phyloP scores from a whole-genome alignment of 1,140 invertebrate species.

The Drosophila watanabei region DNA sequence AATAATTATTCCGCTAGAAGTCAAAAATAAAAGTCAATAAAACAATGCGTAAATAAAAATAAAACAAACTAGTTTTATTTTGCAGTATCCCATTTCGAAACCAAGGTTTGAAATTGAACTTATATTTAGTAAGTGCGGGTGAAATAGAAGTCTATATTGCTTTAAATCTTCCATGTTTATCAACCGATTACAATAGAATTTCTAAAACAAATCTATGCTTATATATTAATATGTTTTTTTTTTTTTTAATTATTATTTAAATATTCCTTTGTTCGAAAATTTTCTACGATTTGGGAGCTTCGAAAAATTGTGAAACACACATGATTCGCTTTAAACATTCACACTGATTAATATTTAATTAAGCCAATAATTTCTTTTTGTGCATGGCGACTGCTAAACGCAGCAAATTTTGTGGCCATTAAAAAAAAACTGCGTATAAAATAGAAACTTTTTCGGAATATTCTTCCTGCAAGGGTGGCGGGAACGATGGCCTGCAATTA shows the following conservation, averaged over 20 bases:
- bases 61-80: too few relatives aligned
- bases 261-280: neutral
- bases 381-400: conserved; percentile 51
- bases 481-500: conserved; percentile 63
- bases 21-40: too few relatives aligned
- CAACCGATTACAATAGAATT: neutral
- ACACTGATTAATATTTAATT: neutral
- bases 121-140: neutral
- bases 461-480: conserved; percentile 19
- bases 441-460: conserved; percentile 74
- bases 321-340: neutral
- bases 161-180: neutral
- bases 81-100: too few relatives aligned
- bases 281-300: neutral
- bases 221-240: too few relatives aligned
- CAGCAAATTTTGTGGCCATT: conserved; percentile 81
- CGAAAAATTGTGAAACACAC: neutral
- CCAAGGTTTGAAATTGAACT: neutral
- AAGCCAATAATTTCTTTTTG: neutral
- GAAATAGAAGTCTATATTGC: neutral
- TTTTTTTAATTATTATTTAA: too few relatives aligned
- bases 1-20: too few relatives aligned
- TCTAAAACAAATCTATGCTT: too few relatives aligned
- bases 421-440: conserved; percentile 74
- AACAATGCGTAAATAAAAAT: too few relatives aligned